Conservation (phyloP, 2,113 vertebrate genomes). For the Pollachius pollachius region DNA sequence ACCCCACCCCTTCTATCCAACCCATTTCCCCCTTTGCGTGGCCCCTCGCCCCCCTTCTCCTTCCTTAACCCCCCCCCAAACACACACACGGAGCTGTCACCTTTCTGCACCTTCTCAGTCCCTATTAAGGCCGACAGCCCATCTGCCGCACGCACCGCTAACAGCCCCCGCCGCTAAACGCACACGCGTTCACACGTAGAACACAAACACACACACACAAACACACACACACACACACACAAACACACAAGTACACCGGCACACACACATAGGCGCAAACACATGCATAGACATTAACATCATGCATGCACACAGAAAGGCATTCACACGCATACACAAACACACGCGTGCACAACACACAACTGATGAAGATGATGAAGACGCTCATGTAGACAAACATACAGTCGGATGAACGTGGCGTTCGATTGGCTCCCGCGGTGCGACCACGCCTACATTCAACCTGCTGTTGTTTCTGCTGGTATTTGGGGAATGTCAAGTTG, state of each 20-base stretch:
- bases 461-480: too few species aligned
- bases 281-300: background rate
- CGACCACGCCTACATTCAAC: background rate
- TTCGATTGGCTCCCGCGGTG: background rate
- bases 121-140: constrained; percentile 80
- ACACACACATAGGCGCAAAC: background rate
- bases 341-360: too few species aligned
- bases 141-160: constrained; percentile 76
- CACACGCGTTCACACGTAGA: constrained; percentile 45
- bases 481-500: too few species aligned
- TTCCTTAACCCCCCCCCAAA: constrained; percentile 27
- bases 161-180: constrained; percentile 70
- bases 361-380: constrained; percentile 14
- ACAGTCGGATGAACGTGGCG: background rate
- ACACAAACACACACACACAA: constrained; percentile 16
- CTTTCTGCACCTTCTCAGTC: constrained; percentile 68
- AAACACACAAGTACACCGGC: constrained; percentile 9
- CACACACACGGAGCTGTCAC: constrained; percentile 64
- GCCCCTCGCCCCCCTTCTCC: background rate
- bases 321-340: too few species aligned
- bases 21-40: background rate
- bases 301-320: background rate
- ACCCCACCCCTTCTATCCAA: background rate
- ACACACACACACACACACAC: constrained; percentile 19
- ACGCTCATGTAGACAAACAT: background rate